Evolutionary conservation across 2,797 vertebrate species (phyloP), one percentile per base, ranked within the genome.

Genomic region (Platalea minor): DNA sequence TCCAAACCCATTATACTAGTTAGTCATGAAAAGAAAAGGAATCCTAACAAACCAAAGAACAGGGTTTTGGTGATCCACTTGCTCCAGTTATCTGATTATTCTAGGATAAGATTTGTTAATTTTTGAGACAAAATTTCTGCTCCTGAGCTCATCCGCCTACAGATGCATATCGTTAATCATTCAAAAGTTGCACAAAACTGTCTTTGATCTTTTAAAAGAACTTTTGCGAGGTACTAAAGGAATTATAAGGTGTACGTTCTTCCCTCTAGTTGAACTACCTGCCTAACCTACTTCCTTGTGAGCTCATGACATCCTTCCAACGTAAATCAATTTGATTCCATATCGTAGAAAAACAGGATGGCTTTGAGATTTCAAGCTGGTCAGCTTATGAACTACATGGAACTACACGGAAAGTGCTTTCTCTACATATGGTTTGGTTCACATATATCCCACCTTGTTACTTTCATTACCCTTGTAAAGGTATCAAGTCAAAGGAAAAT

Each of bases 141-240:
- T 94, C 29, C 69, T 61, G 79, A 89, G 48, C 48, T 85, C 61
- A 89, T 78, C 59, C 51, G 50, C 57, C 63, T 85, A 81, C 70
- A 95, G 81, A 95, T 91, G 87, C 68, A 1, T 41, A 88, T 85
- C 41, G 0, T 85, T 69, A 89, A 87, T 91, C 35, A 88, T 68
- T 64, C 85, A 50, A 85, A 94, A 82, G 89, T 65, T 73, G 78
- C 51, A 82, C 45, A 88, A 73, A 82, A 69, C 59, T 41, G 37
- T 16, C 85, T 94, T 87, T 96, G 59, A 93, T 85, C 63, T 89
- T 89, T 76, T 65, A 20, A 82, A 91, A 77, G 79, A 83, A 73
- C 67, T 78, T 76, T 24, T 46, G 37, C 76, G 59, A 93, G 54
- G 18, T 57, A 82, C 50, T 65, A 72, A 78, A 79, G 59, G 74